Evolutionary conservation across 2,113 vertebrate genomes (phyloP).

Genomic region (Craseonycteris thonglongyai): DNA sequence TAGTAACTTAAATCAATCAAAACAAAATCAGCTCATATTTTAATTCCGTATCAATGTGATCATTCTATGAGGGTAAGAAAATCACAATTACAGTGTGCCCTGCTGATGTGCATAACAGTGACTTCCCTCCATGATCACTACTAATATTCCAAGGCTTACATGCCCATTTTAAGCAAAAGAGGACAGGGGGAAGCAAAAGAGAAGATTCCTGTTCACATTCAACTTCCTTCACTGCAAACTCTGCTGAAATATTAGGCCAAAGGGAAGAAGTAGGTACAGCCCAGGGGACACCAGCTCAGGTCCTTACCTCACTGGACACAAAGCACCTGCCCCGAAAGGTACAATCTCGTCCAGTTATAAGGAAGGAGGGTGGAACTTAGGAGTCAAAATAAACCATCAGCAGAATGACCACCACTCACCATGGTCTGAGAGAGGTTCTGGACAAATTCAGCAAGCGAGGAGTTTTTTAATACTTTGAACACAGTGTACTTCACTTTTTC

Average conservation of each 20-base stretch:
- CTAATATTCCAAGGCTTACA: too few relatives aligned
- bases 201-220: background rate
- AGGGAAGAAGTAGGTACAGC: background rate
- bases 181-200: background rate
- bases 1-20: background rate
- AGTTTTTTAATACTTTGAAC: slow-evolving; percentile 99
- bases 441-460: slow-evolving; percentile 95
- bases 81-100: background rate
- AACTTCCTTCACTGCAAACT: background rate
- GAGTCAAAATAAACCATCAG: accelerated
- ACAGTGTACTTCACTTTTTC: slow-evolving; percentile 99
- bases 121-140: background rate
- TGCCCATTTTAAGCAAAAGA: background rate
- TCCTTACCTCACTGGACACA: background rate
- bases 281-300: too few relatives aligned
- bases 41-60: background rate
- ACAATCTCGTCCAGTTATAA: background rate
- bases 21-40: background rate
- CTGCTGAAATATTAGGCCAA: background rate
- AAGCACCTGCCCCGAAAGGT: background rate
- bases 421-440: slow-evolving; percentile 99
- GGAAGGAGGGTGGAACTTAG: background rate
- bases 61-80: background rate
- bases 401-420: slow-evolving; percentile 80
- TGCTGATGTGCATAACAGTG: accelerated